Conservation (phyloP, 2,113 vertebrate species). For the Varanus komodoensis region DNA sequence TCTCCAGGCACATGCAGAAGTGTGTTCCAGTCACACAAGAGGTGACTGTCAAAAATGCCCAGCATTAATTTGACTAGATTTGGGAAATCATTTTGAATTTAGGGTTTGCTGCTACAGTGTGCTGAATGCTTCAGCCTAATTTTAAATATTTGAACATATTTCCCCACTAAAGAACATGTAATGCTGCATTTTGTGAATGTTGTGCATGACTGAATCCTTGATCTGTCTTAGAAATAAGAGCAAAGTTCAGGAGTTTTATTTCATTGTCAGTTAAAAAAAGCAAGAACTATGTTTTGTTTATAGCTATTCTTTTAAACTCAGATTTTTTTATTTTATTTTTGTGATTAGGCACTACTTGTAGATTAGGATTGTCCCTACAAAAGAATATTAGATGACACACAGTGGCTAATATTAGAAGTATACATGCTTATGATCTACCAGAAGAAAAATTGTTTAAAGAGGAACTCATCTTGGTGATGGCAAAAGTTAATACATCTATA, state of each 20-base stretch:
- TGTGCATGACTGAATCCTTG: background rate
- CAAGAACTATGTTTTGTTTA: background rate
- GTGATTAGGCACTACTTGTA: background rate
- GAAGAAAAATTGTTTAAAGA: background rate
- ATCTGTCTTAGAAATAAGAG: background rate
- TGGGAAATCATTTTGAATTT: background rate
- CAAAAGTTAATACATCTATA: background rate
- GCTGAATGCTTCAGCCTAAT: background rate
- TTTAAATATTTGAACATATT: background rate
- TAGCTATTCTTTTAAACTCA: background rate
- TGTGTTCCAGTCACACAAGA: background rate
- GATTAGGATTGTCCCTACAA: background rate
- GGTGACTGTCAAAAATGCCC: background rate
- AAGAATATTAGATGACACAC: background rate
- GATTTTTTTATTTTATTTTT: background rate
- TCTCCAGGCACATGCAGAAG: background rate
- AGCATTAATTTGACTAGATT: background rate
- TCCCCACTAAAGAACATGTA: background rate
- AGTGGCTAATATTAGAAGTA: background rate
- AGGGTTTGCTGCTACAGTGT: background rate
- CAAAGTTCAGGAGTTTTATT: conserved; percentile 19
- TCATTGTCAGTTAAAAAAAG: conserved; percentile 6
- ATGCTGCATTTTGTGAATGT: background rate
- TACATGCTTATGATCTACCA: background rate
- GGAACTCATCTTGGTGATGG: background rate